These are phyloP conservation scores for Taenioides sp. DNA, from an alignment of 2,797 vertebrate species.

Conservation along the genomic window DNA sequence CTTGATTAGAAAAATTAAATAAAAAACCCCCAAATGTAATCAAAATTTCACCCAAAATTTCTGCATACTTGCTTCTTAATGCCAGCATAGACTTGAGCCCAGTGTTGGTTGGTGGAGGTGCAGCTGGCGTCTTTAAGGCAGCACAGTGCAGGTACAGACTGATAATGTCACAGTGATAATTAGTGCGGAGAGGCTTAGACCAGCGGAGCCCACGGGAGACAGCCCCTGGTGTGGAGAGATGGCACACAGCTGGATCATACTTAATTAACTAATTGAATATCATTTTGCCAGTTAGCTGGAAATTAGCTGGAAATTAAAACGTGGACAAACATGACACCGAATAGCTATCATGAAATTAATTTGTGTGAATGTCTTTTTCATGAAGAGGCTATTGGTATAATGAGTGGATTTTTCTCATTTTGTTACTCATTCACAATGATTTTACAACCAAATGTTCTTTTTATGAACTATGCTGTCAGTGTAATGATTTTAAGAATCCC, in stretches of 20 bases:
- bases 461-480: conserved; percentile 3
- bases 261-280: conserved; percentile 84
- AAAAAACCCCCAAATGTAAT: background rate
- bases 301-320: conserved; percentile 77
- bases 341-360: conserved; percentile 69
- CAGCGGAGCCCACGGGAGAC: conserved; percentile 66
- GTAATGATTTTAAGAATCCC: background rate
- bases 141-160: conserved; percentile 64
- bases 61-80: background rate
- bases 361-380: conserved; percentile 62
- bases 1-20: background rate
- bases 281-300: conserved; percentile 79
- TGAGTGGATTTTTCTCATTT: conserved; percentile 47
- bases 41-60: background rate
- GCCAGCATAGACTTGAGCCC: background rate
- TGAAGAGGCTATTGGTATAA: conserved; percentile 45
- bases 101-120: conserved; percentile 32
- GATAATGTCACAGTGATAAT: conserved; percentile 79
- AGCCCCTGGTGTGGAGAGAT: conserved; percentile 74
- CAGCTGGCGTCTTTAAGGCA: conserved; percentile 45
- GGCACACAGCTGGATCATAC: conserved; percentile 82
- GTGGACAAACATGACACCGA: conserved; percentile 72
- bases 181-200: conserved; percentile 75
- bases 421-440: conserved; percentile 36
- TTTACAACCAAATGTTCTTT: conserved; percentile 29